phyloP scores from a whole-genome alignment of 2,797 vertebrate species.

The Aldrovandia affinis region DNA sequence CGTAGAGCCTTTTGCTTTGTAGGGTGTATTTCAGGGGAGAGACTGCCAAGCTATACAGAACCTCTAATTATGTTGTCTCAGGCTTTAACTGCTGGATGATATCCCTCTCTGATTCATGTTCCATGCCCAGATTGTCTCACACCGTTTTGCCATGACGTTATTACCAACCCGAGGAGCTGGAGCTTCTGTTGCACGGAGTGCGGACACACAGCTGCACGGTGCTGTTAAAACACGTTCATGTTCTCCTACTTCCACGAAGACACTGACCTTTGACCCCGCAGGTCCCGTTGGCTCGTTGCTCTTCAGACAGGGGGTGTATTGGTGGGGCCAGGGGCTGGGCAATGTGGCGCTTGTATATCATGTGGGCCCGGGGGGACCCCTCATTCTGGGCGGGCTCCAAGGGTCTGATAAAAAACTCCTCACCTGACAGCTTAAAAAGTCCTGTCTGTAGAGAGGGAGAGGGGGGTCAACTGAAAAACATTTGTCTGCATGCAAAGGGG shows the following conservation, averaged over 20 bases:
- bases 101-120: background rate
- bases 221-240: background rate
- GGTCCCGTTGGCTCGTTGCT: constrained; percentile 55
- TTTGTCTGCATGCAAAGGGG: background rate
- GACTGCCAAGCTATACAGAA: background rate
- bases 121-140: background rate
- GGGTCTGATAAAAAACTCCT: constrained; percentile 93
- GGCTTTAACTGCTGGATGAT: constrained; percentile 3
- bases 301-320: constrained; percentile 53
- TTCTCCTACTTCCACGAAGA: background rate
- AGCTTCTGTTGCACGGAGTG: background rate
- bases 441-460: constrained; percentile 77
- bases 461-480: background rate
- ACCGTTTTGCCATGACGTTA: background rate
- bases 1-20: background rate
- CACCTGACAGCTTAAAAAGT: constrained; percentile 81
- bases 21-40: background rate
- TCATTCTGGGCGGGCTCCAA: constrained; percentile 58
- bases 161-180: background rate
- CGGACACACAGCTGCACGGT: background rate
- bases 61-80: background rate
- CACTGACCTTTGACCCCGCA: constrained; percentile 80
- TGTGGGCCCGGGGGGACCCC: constrained; percentile 77
- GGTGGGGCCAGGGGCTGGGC: constrained; percentile 45
- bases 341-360: constrained; percentile 83